Conservation (phyloP, 2,888 invertebrate species). For the Drosophila paramelanica region DNA sequence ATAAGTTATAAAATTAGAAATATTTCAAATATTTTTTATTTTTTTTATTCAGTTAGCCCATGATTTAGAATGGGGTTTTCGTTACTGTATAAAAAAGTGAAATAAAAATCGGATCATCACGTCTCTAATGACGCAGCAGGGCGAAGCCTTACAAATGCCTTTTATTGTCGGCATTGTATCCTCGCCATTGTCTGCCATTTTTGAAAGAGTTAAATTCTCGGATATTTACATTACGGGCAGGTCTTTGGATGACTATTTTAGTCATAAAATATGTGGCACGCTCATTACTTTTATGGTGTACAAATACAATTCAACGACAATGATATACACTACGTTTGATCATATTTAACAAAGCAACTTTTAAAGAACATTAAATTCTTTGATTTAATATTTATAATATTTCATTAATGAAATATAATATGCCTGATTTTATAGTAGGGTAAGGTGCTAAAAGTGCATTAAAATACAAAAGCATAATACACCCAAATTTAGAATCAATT, state of each 20-base stretch:
- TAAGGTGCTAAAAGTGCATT: constrained; percentile 51
- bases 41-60: no score
- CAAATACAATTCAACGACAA: constrained; percentile 29
- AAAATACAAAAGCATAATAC: constrained; percentile 60
- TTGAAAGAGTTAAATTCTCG: constrained; percentile 31
- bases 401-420: background rate
- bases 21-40: no score
- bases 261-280: constrained; percentile 63
- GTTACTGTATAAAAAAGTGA: no score
- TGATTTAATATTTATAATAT: background rate
- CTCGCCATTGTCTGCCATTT: constrained; percentile 58
- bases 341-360: no score
- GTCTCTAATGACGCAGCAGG: constrained; percentile 7
- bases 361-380: background rate
- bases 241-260: constrained; percentile 48
- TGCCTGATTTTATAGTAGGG: constrained; percentile 3
- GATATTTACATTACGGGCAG: constrained; percentile 42
- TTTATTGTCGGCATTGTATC: constrained; percentile 31
- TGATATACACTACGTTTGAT: constrained; percentile 40
- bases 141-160: constrained; percentile 47
- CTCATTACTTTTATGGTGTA: constrained; percentile 58
- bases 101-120: constrained; percentile 33
- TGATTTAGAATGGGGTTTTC: no score
- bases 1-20: no score
- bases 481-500: constrained; percentile 68